phyloP scores from a whole-genome alignment of 30 jellyfish, hydroid and myxozoan species.

The Calvadosia cruxmelitensis region DNA sequence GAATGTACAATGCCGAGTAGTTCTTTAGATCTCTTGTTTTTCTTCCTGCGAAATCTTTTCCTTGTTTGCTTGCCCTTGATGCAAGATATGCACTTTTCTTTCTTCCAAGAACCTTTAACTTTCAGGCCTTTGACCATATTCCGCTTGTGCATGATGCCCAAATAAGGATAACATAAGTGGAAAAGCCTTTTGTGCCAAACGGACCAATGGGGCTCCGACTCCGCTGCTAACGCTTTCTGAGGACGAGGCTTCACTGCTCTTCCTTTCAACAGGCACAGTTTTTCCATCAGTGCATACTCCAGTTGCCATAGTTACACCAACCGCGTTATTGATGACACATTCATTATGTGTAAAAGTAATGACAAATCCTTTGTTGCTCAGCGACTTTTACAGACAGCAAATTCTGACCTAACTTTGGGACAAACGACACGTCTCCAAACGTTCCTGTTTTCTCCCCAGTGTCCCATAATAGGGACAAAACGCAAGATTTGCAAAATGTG shows the following conservation, averaged over 20 bases:
- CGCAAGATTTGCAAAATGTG: no score
- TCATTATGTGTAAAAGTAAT: no score
- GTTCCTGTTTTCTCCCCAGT: no score
- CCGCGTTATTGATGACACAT: no score
- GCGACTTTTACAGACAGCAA: slow-evolving; percentile 6
- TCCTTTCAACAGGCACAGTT: no score
- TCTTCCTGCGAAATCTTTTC: slow-evolving; percentile 4
- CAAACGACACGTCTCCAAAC: slow-evolving; percentile 9
- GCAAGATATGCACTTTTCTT: slow-evolving; percentile 5
- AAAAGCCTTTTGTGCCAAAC: slow-evolving; percentile 6
- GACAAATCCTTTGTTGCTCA: no score
- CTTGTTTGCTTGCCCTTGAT: slow-evolving; percentile 18
- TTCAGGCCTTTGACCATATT: slow-evolving; percentile 21
- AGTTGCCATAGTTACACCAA: no score
- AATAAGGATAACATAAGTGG: slow-evolving; percentile 4
- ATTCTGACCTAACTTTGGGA: slow-evolving; percentile 19
- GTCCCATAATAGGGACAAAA: no score
- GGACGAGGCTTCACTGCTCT: no score
- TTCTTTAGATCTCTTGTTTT: not conserved
- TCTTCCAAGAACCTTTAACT: slow-evolving; percentile 7
- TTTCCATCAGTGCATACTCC: no score
- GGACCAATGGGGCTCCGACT: no score
- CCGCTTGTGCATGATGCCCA: slow-evolving; percentile 9
- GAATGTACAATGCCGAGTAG: not conserved
- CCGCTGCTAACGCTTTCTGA: no score